Evolutionary conservation across 2,113 vertebrate genomes (phyloP).

Genomic region (Harpagus bidentatus): DNA sequence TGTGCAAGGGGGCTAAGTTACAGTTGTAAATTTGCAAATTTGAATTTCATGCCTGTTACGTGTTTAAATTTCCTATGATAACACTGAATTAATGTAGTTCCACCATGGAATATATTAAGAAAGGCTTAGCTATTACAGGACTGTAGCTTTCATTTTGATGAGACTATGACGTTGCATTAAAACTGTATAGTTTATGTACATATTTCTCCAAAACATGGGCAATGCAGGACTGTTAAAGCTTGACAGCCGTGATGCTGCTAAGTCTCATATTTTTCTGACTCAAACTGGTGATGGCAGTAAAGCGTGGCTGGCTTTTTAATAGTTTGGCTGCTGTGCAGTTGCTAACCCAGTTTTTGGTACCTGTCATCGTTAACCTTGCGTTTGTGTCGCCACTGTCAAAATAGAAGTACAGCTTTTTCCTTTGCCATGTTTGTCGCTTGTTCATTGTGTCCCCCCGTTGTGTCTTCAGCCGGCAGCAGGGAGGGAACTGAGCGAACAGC

Average conservation of each 20-base stretch:
- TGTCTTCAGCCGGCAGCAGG: background rate
- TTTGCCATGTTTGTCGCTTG: rapidly evolving
- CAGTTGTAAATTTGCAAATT: slow-evolving; percentile 29
- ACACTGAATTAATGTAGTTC: background rate
- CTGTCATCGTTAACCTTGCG: background rate
- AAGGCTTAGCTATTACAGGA: background rate
- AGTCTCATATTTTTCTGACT: background rate
- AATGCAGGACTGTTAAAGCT: background rate
- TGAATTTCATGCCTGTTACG: slow-evolving; percentile 3
- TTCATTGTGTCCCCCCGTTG: background rate
- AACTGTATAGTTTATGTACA: background rate
- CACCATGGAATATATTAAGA: background rate
- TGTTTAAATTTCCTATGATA: slow-evolving; percentile 40
- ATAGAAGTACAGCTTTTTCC: background rate
- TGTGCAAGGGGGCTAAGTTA: background rate
- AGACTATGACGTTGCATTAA: background rate
- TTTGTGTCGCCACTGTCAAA: background rate
- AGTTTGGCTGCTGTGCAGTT: background rate
- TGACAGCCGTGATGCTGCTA: background rate
- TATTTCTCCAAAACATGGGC: background rate
- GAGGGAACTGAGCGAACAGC: background rate
- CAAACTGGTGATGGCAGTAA: background rate
- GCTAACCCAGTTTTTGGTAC: background rate
- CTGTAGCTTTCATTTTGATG: background rate
- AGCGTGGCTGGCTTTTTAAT: background rate